A percentile compares a stretch with the other conserved stretches of the same genome.
Conservation (phyloP, 2,113 vertebrate species). For the Callipepla squamata region DNA sequence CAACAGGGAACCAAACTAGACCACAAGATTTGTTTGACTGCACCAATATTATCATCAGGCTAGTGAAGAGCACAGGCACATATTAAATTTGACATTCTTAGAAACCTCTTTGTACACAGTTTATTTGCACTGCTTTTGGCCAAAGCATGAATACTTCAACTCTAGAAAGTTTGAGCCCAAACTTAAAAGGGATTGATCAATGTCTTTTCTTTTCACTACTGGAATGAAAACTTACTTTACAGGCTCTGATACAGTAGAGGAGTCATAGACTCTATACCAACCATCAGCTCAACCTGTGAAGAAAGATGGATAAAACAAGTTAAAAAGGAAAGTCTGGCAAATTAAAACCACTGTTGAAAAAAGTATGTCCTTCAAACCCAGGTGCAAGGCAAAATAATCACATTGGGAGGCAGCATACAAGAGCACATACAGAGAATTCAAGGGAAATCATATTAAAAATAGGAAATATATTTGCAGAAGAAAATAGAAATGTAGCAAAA, state of each 20-base stretch:
- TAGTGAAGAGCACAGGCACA: not conserved
- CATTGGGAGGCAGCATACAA: not conserved
- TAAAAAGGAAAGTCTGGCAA: not conserved
- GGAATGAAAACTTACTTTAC: not conserved
- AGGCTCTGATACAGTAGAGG: not conserved
- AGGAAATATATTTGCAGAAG: not conserved
- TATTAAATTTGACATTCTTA: not conserved
- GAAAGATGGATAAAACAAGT: not conserved
- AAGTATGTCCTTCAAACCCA: not conserved
- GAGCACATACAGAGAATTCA: not conserved
- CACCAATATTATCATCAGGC: not conserved
- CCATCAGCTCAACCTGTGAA: not conserved
- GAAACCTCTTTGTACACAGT: not conserved
- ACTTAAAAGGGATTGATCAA: not conserved
- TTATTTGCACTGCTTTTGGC: not conserved
- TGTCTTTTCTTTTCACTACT: not conserved
- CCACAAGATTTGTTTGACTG: not conserved
- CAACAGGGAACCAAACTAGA: not conserved
- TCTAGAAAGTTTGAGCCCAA: not conserved
- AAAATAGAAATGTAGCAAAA: slow-evolving; percentile 26
- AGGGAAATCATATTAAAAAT: not conserved
- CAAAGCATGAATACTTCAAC: not conserved
- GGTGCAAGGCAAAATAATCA: not conserved
- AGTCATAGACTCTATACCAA: not conserved
- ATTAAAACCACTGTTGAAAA: not conserved